phyloP scores from a whole-genome alignment of 1,140 invertebrate species.

The Nixonia krombeini region DNA sequence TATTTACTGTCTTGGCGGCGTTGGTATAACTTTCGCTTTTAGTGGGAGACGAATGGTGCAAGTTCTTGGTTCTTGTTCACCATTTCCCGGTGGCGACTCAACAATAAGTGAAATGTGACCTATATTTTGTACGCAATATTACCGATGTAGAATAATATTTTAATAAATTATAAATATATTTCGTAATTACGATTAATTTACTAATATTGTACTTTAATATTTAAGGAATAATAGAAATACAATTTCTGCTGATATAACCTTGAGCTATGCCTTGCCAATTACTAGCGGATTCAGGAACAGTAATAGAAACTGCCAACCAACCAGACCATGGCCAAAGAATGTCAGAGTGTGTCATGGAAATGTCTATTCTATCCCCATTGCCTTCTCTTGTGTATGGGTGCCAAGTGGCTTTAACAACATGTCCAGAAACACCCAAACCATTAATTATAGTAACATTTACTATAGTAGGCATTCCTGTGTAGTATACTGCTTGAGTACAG shows the following conservation, averaged over 20 bases:
- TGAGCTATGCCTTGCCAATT: constrained; percentile 83
- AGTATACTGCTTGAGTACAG: constrained; percentile 94
- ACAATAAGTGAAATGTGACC: constrained; percentile 89
- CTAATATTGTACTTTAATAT: neutral
- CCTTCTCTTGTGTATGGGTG: constrained; percentile 85
- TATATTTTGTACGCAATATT: constrained; percentile 38
- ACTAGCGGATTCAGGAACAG: constrained; percentile 71
- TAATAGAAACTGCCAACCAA: constrained; percentile 84
- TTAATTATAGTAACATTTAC: constrained; percentile 94
- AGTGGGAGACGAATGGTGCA: constrained; percentile 85
- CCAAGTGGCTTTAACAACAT: constrained; percentile 78
- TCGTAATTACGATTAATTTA: too few relatives aligned
- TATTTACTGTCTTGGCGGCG: constrained; percentile 77
- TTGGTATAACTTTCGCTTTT: constrained; percentile 81
- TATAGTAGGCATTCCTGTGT: constrained; percentile 88
- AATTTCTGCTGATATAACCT: constrained; percentile 43
- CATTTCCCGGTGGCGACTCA: constrained; percentile 83
- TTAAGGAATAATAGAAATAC: too few relatives aligned
- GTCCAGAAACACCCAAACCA: constrained; percentile 89
- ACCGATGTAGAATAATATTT: constrained; percentile 6
- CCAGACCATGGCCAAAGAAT: constrained; percentile 97
- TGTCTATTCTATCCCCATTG: constrained; percentile 80
- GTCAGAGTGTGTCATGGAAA: constrained; percentile 84
- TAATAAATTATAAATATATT: too few relatives aligned
- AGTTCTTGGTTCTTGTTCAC: constrained; percentile 75